These are phyloP conservation scores for Lateolabrax maculatus DNA, from an alignment of 2,797 vertebrate genomes.

Conservation along the genomic window DNA sequence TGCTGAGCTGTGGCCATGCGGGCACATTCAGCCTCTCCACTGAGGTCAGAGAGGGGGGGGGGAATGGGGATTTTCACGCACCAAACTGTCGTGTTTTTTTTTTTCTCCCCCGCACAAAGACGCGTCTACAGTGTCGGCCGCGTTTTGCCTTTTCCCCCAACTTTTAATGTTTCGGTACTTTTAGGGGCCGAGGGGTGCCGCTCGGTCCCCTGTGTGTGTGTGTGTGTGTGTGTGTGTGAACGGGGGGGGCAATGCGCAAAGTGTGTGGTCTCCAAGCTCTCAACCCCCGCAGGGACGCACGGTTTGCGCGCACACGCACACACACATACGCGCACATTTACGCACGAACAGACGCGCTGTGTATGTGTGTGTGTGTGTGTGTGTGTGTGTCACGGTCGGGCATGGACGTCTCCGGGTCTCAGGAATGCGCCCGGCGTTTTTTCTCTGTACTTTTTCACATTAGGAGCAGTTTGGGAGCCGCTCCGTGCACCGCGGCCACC, in stretches of 20 bases:
- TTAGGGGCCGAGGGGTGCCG: conserved; percentile 49
- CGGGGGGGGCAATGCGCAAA: conserved; percentile 74
- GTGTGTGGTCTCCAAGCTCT: conserved; percentile 82
- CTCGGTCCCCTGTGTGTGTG: conserved; percentile 46
- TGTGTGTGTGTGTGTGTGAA: conserved; percentile 6
- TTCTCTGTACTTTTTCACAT: conserved; percentile 74
- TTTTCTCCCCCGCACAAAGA: neutral
- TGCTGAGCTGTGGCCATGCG: conserved; percentile 64
- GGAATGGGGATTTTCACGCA: conserved; percentile 32
- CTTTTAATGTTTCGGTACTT: conserved; percentile 56
- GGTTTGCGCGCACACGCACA: conserved; percentile 45
- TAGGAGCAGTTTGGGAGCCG: conserved; percentile 71
- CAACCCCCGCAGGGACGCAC: conserved; percentile 77
- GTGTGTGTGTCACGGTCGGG: conserved; percentile 63
- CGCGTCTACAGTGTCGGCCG: neutral
- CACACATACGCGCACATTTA: neutral
- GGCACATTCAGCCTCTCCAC: conserved; percentile 47
- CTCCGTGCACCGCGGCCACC: conserved; percentile 59
- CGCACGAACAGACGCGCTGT: conserved; percentile 6
- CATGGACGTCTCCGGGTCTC: conserved; percentile 70
- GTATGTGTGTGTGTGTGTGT: no score
- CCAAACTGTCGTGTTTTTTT: conserved; percentile 10
- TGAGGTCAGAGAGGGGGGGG: neutral
- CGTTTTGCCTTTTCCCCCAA: conserved; percentile 23
- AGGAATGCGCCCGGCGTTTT: conserved; percentile 76